Evolutionary conservation across 1,140 invertebrate species (phyloP).

Genomic region (Cylas formicarius): DNA sequence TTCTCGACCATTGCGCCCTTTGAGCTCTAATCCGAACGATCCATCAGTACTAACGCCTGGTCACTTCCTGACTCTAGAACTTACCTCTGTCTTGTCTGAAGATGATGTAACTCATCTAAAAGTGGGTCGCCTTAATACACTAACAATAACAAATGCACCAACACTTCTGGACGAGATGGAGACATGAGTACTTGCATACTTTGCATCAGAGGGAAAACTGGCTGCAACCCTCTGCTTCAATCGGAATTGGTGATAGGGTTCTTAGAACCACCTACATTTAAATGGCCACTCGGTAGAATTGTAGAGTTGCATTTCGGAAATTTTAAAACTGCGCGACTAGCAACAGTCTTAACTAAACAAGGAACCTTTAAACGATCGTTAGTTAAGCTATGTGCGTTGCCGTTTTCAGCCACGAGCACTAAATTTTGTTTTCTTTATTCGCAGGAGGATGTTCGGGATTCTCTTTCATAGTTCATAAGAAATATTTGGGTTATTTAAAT

Average conservation of each 20-base stretch:
- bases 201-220: conserved; percentile 33
- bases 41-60: conserved; percentile 22
- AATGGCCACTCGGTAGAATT: conserved; percentile 25
- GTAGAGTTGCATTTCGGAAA: conserved; percentile 16
- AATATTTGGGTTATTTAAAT: no score
- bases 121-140: conserved; percentile 21
- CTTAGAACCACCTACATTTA: conserved; percentile 33
- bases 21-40: conserved; percentile 16
- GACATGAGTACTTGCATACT: conserved; percentile 28
- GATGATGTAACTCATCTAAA: no score
- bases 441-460: no score
- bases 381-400: conserved; percentile 22
- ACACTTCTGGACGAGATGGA: conserved; percentile 31
- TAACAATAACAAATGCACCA: conserved; percentile 28
- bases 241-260: conserved; percentile 28
- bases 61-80: conserved; percentile 35
- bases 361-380: conserved; percentile 24
- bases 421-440: no score
- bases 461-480: no score
- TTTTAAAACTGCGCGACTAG: conserved; percentile 19
- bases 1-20: conserved; percentile 14
- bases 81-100: no score
- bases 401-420: no score
- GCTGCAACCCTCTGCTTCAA: conserved; percentile 4
- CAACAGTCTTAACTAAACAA: conserved; percentile 23